Evolutionary conservation across 2,113 vertebrate species (phyloP).

Genomic region (Nothocercus nigrocapillus): DNA sequence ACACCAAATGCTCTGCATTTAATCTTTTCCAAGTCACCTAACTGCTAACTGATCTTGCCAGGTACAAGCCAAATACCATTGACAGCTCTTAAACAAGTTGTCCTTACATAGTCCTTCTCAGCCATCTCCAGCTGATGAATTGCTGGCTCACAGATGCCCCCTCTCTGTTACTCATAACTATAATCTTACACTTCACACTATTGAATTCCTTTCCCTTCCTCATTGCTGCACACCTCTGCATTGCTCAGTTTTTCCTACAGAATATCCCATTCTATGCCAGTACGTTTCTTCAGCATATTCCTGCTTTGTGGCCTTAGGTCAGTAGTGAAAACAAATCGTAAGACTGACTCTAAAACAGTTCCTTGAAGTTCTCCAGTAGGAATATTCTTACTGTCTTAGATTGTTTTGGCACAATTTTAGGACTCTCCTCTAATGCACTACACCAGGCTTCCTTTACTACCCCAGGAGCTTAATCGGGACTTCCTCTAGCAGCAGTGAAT

Average conservation of each 20-base stretch:
- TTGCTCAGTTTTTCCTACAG: rapidly evolving
- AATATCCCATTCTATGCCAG: not conserved
- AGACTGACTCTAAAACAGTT: not conserved
- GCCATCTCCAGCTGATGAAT: not conserved
- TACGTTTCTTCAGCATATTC: not conserved
- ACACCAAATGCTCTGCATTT: not conserved
- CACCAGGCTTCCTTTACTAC: not conserved
- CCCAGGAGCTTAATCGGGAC: not conserved
- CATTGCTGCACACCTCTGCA: not conserved
- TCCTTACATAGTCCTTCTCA: not conserved
- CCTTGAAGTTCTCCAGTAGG: not conserved
- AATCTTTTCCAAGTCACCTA: not conserved
- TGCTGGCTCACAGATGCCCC: not conserved
- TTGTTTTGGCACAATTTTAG: not conserved
- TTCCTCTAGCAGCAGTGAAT: not conserved
- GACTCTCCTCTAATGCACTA: too few species aligned
- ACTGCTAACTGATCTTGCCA: not conserved
- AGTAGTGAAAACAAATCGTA: not conserved
- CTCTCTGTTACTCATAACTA: not conserved
- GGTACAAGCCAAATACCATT: not conserved
- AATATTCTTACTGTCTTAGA: not conserved
- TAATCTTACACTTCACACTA: rapidly evolving
- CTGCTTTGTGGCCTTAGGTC: not conserved
- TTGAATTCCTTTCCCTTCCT: not conserved
- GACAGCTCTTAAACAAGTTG: not conserved